phyloP scores from a whole-genome alignment of 2,113 vertebrate species.

The Siphamia tubifer region DNA sequence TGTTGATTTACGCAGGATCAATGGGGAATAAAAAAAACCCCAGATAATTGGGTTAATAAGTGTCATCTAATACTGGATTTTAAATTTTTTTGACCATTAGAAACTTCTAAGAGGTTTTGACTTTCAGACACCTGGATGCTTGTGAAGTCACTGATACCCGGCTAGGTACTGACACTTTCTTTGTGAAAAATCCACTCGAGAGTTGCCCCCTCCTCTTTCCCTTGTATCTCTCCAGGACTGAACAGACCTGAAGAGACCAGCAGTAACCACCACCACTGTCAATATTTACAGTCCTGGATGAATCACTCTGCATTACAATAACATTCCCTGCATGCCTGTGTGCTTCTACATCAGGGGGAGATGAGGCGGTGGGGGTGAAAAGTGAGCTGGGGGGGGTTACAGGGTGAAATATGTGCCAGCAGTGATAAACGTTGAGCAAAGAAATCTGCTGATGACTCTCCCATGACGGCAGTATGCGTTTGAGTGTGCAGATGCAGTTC shows the following conservation, averaged over 20 bases:
- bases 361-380: constrained; percentile 18
- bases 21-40: too few relatives aligned
- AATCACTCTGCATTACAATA: constrained; percentile 77
- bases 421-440: constrained; percentile 49
- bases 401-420: constrained; percentile 49
- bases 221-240: constrained; percentile 18
- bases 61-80: too few relatives aligned
- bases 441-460: constrained; percentile 58
- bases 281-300: constrained; percentile 80
- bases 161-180: neutral
- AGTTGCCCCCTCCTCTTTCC: constrained; percentile 4
- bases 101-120: neutral
- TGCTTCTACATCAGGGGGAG: constrained; percentile 61
- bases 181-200: constrained; percentile 31
- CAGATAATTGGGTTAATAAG: too few relatives aligned
- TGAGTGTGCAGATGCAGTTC: constrained; percentile 5
- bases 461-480: constrained; percentile 55
- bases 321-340: constrained; percentile 74
- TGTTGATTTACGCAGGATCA: too few relatives aligned
- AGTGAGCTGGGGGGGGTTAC: constrained; percentile 4
- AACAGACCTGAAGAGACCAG: constrained; percentile 37
- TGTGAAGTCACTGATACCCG: neutral
- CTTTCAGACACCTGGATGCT: neutral
- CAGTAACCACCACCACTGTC: constrained; percentile 54
- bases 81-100: too few relatives aligned